These are phyloP conservation scores for Pristionchus japonicus DNA, from an alignment of 2,888 invertebrate species.

Conservation along the genomic window DNA sequence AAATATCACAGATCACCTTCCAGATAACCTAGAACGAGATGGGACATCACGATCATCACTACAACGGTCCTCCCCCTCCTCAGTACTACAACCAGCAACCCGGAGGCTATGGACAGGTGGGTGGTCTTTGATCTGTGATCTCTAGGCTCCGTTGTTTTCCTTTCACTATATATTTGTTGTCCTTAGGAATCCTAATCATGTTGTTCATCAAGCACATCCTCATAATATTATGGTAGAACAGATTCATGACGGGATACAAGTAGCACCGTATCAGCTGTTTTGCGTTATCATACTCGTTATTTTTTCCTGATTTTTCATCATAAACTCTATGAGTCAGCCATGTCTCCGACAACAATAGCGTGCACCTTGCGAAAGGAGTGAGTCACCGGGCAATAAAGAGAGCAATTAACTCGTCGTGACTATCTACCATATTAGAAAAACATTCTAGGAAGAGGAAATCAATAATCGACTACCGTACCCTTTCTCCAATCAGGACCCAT, in stretches of 20 bases:
- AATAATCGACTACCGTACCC: neutral
- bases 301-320: neutral
- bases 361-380: neutral
- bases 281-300: neutral
- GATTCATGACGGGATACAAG: too few relatives aligned
- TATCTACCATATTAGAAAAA: neutral
- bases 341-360: neutral
- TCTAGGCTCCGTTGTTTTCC: too few relatives aligned
- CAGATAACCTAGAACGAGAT: neutral
- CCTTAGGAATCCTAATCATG: too few relatives aligned
- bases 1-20: neutral
- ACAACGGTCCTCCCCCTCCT: neutral
- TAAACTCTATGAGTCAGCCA: neutral
- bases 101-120: neutral
- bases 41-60: neutral
- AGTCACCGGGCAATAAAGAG: neutral
- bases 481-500: neutral
- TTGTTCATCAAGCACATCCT: too few relatives aligned
- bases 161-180: too few relatives aligned
- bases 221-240: too few relatives aligned
- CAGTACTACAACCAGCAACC: conserved; percentile 10
- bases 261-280: neutral
- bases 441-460: neutral
- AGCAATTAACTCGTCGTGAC: neutral
- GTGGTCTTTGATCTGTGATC: neutral